These are phyloP conservation scores for Avahi laniger DNA, from an alignment of 2,797 vertebrate genomes.

Conservation along the genomic window DNA sequence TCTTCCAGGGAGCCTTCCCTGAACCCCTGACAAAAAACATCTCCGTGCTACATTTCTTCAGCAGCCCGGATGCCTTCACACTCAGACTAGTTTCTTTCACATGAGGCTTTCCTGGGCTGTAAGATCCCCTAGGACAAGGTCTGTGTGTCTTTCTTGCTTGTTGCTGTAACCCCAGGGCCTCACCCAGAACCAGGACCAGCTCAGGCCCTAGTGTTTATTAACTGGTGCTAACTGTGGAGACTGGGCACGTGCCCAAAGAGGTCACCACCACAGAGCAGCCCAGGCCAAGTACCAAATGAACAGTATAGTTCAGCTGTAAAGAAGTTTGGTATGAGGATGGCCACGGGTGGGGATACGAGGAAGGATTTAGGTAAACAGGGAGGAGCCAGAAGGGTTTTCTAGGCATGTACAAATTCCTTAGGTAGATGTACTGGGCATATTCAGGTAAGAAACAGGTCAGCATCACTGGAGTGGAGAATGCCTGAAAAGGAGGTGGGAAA, in stretches of 20 bases:
- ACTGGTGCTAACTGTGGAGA: constrained; percentile 37
- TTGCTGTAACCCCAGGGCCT: constrained; percentile 24
- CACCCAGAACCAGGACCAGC: not conserved
- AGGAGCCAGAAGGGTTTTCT: not conserved
- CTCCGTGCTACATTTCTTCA: not conserved
- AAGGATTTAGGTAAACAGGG: not conserved
- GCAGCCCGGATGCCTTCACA: not conserved
- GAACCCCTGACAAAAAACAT: not conserved
- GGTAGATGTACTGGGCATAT: not conserved
- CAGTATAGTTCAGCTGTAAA: not conserved
- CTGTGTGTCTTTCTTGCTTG: constrained; percentile 12
- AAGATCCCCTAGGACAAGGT: not conserved
- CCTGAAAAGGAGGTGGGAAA: not conserved
- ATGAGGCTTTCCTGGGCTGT: not conserved
- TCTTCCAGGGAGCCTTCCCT: not conserved
- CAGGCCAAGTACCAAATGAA: not conserved
- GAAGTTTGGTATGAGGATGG: not conserved
- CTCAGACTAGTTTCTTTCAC: not conserved
- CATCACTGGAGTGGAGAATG: not conserved
- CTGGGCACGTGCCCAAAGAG: not conserved
- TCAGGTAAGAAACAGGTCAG: not conserved
- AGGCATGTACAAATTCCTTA: not conserved
- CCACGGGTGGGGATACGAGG: not conserved
- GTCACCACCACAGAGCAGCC: not conserved
- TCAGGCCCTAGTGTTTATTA: constrained; percentile 15